A percentile compares a stretch with the other conserved stretches of the same genome.
phyloP scores from a whole-genome alignment of 2,113 vertebrate genomes.

The Dipodomys stephensi region DNA sequence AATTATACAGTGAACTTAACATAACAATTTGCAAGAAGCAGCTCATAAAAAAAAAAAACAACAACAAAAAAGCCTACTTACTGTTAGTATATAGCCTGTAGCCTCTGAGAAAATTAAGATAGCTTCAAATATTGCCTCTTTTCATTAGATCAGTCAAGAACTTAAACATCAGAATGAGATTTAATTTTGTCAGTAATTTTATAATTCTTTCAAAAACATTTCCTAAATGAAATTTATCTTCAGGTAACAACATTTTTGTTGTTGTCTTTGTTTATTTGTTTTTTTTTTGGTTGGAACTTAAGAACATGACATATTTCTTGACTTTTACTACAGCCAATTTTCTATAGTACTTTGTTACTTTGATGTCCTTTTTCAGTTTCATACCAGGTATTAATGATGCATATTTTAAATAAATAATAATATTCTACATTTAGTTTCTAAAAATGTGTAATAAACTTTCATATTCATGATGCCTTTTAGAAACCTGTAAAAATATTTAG shows the following conservation, averaged over 20 bases:
- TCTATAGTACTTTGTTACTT: conserved; percentile 20
- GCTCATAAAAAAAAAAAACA: background rate
- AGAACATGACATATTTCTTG: background rate
- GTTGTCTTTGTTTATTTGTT: no score
- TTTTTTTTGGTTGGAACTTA: background rate
- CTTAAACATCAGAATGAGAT: background rate
- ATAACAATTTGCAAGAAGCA: background rate
- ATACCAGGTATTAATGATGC: background rate
- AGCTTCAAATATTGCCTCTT: background rate
- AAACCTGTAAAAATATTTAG: background rate
- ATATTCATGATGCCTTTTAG: conserved; percentile 34
- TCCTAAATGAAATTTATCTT: conserved; percentile 27
- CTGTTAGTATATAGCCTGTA: background rate
- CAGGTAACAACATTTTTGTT: background rate
- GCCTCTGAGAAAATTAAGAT: background rate
- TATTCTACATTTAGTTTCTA: conserved; percentile 22
- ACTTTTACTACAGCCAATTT: conserved; percentile 3
- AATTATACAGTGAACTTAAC: background rate
- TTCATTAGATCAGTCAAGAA: background rate
- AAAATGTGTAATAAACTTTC: conserved; percentile 18
- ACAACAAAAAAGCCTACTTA: background rate
- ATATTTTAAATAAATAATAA: background rate
- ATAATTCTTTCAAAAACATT: background rate
- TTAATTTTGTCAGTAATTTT: conserved; percentile 47
- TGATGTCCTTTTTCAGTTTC: background rate